Base-by-base conservation (phyloP, 2,797 vertebrate genomes). In the Gymnodraco acuticeps region DNA sequence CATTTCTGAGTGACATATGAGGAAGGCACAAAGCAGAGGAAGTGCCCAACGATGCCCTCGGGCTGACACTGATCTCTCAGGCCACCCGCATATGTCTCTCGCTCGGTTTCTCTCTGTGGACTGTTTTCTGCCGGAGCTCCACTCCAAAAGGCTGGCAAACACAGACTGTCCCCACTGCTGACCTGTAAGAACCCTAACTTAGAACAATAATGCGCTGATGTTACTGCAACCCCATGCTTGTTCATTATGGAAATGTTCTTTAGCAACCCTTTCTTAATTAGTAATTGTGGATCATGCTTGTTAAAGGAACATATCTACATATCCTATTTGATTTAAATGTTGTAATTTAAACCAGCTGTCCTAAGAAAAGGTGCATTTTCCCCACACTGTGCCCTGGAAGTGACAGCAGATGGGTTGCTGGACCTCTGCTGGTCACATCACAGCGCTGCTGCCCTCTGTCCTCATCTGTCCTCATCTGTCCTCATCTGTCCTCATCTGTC, bases 11-110 rank as follows among this genome's bases (percentile, higher is more conserved):
- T 61, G 87, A 88, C 89, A 80, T 72, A 83, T 64, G 84, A 84
- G 85, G 65, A 85, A 79, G 74, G 75, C 82, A 92, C 89, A 87
- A 88, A 91, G 70, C 73, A 78, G 85, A 89, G 90, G 85, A 90
- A 88, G 82, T 83, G 73, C 82, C 87, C 83, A 63, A 64, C 10
- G 71, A 90, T 90, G 89, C 86, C 93, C 88, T 66, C 70, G 3
- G 92, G 93, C 88, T 78, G 78, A 80, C 85, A 80, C 83, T 87
- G 86, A 90, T 90, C 84, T 85, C 78, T 73, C 52, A 46, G 75
- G 81, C 86, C 83, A 79, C 84, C 74, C 81, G 63, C 81, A 81
- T 82, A 62, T 64, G 70, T 67, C 75, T 79, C 77, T 73, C 66
- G 63, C 50, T 65, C 31, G 66, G 47, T 75, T 48, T 64, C 64